Percentiles rank a stretch among this genome's conserved stretches.
Conservation (phyloP, 2,888 invertebrate species). For the Leuctra nigra region DNA sequence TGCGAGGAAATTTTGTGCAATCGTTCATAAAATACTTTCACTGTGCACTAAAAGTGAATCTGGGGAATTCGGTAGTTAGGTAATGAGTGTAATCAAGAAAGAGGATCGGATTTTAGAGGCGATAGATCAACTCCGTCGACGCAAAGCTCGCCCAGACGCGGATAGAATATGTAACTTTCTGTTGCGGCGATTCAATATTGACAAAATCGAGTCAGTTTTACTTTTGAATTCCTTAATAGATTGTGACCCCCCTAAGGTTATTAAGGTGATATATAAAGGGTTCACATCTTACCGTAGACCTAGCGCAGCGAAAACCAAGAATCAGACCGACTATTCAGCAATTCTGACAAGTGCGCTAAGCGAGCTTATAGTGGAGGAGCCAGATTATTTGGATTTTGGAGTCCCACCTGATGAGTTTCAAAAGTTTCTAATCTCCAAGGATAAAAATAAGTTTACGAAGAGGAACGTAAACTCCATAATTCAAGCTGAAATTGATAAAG, state of each 20-base stretch:
- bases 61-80: conserved; percentile 2
- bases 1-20: too few relatives aligned
- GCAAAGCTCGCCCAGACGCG: conserved; percentile 79
- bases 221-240: conserved; percentile 69
- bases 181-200: conserved; percentile 64
- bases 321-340: conserved; percentile 21
- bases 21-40: too few relatives aligned
- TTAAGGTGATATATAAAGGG: conserved; percentile 81
- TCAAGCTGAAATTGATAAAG: conserved; percentile 61
- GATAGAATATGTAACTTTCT: conserved; percentile 78
- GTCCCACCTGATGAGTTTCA: conserved; percentile 62
- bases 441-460: conserved; percentile 33
- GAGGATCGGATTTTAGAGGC: conserved; percentile 73
- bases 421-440: conserved; percentile 56
- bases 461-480: conserved; percentile 46
- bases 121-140: conserved; percentile 73
- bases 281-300: conserved; percentile 75
- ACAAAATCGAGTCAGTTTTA: conserved; percentile 59
- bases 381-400: conserved; percentile 63
- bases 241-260: conserved; percentile 43
- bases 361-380: conserved; percentile 62
- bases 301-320: conserved; percentile 32
- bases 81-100: conserved; percentile 56
- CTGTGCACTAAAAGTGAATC: not conserved
- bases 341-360: conserved; percentile 59